These are phyloP conservation scores for Papilio machaon DNA, from an alignment of 1,140 invertebrate genomes.

Conservation along the genomic window DNA sequence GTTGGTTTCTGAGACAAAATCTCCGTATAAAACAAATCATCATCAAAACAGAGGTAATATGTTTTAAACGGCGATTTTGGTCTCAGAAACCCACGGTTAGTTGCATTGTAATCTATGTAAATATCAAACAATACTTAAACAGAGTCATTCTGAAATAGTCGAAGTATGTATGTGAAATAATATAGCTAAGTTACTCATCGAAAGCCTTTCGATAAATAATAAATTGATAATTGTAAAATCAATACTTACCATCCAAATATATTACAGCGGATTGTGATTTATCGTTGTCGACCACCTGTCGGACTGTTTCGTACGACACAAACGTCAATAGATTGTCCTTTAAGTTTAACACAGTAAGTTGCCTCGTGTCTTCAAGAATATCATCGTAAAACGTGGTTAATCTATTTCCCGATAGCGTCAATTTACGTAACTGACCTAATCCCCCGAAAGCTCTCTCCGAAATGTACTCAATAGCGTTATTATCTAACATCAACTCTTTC, in stretches of 20 bases:
- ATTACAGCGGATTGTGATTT: slow-evolving; percentile 84
- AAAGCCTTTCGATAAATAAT: slow-evolving; percentile 17
- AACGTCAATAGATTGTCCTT: slow-evolving; percentile 87
- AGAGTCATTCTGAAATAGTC: neutral
- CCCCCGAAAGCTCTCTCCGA: slow-evolving; percentile 88
- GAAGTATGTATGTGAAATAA: neutral
- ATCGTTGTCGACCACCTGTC: slow-evolving; percentile 85
- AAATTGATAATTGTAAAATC: slow-evolving; percentile 42
- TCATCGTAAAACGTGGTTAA: slow-evolving; percentile 85
- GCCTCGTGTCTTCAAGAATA: slow-evolving; percentile 85
- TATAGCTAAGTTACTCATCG: neutral
- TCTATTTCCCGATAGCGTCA: slow-evolving; percentile 88
- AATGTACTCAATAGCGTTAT: slow-evolving; percentile 85
- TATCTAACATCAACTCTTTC: slow-evolving; percentile 87
- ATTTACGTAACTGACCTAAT: slow-evolving; percentile 85
- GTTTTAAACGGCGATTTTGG: too few species aligned
- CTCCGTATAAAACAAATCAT: too few species aligned
- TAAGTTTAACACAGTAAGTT: slow-evolving; percentile 87
- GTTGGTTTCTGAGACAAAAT: too few species aligned
- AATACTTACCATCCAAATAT: slow-evolving; percentile 87
- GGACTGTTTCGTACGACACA: slow-evolving; percentile 87
- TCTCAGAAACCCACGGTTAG: too few species aligned
- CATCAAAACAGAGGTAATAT: too few species aligned
- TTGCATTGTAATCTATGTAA: neutral
- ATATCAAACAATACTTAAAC: neutral